Evolutionary conservation across 2,113 vertebrate species (phyloP).

Genomic region (Plestiodon gilberti): DNA sequence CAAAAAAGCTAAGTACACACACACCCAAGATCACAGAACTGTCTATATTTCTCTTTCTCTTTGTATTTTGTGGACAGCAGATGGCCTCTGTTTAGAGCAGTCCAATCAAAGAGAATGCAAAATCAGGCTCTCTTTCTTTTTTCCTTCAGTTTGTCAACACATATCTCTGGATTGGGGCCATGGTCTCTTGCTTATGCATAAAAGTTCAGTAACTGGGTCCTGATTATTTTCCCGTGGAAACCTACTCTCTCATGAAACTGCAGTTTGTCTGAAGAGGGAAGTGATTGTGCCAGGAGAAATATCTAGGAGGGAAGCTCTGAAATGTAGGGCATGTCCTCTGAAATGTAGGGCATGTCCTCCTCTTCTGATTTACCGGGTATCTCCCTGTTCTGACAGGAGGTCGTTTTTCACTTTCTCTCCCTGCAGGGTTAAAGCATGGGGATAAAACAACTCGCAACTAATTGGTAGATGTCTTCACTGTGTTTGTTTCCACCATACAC

Average conservation of each 20-base stretch:
- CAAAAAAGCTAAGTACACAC: no score
- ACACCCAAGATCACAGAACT: no score
- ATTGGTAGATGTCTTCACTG: not conserved
- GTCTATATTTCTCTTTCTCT: no score
- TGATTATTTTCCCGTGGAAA: not conserved
- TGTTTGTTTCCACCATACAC: not conserved
- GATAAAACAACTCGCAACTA: not conserved
- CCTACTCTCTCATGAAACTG: not conserved
- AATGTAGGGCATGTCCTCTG: not conserved
- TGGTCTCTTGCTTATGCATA: no score
- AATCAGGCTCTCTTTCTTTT: no score
- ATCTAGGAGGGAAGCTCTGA: not conserved
- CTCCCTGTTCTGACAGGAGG: not conserved
- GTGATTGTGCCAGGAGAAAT: not conserved
- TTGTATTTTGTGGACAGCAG: no score
- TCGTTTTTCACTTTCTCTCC: not conserved
- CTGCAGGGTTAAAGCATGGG: conserved; percentile 52
- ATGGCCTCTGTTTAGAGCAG: no score
- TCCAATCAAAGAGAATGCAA: no score
- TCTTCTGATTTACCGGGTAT: not conserved
- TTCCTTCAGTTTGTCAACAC: not conserved
- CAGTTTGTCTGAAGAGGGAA: not conserved
- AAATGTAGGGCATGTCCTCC: not conserved
- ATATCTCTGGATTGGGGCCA: not conserved
- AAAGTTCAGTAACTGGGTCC: not conserved